A percentile compares a stretch with the other conserved stretches of the same genome.
These are phyloP conservation scores for Serranus cabrilla DNA, from an alignment of 2,797 vertebrate species.

Conservation along the genomic window DNA sequence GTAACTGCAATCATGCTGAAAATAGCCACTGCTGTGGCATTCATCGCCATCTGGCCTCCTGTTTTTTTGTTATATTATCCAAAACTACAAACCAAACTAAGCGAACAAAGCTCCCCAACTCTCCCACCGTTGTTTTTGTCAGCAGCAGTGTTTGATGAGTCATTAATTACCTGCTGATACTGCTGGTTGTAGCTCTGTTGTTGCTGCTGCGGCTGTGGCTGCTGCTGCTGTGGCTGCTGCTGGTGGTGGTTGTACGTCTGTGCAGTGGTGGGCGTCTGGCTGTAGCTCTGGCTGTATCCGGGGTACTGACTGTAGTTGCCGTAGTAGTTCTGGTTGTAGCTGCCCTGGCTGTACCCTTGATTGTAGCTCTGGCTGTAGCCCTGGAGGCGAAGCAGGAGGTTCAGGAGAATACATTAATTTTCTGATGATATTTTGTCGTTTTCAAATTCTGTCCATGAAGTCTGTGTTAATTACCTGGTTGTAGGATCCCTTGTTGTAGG, in stretches of 20 bases:
- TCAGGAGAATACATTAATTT: not conserved
- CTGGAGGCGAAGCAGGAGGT: constrained; percentile 32
- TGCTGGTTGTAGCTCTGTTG: constrained; percentile 92
- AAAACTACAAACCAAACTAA: too few relatives aligned
- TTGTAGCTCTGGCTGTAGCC: constrained; percentile 87
- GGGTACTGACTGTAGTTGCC: constrained; percentile 89
- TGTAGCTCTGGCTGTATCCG: constrained; percentile 89
- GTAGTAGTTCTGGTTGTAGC: constrained; percentile 91
- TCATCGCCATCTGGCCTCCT: too few relatives aligned
- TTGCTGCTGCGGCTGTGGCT: constrained; percentile 35
- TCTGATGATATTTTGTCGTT: not conserved
- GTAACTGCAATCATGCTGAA: too few relatives aligned
- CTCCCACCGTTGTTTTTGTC: not conserved
- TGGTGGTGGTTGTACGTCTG: constrained; percentile 87
- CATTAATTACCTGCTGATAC: constrained; percentile 90
- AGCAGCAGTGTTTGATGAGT: not conserved
- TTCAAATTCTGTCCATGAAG: too few relatives aligned
- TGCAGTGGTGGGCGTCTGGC: constrained; percentile 79
- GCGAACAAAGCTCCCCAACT: not conserved
- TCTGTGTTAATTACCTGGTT: constrained; percentile 70
- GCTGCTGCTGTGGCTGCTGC: constrained; percentile 65
- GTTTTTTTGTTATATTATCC: too few relatives aligned
- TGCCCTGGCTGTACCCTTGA: constrained; percentile 86
- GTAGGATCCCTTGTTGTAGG: constrained; percentile 85
- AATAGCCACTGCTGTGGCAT: too few relatives aligned